Evolutionary conservation across 2,113 vertebrate genomes (phyloP).

Genomic region (Hemibagrus wyckioides): DNA sequence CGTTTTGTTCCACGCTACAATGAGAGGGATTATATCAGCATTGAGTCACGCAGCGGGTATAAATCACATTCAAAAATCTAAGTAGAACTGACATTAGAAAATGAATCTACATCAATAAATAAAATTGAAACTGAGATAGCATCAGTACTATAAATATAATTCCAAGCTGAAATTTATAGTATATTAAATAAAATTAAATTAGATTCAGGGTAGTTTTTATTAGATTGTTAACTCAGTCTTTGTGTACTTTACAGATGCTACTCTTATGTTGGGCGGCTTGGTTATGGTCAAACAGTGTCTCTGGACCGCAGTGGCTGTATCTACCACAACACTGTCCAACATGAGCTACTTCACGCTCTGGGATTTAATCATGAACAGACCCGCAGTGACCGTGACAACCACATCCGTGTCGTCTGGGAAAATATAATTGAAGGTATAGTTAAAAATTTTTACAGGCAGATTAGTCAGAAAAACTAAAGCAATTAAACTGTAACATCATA

Average conservation of each 20-base stretch:
- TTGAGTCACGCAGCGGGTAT: slow-evolving; percentile 52
- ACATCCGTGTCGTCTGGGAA: slow-evolving; percentile 56
- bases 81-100: background rate
- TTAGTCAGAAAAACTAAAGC: background rate
- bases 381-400: slow-evolving; percentile 60
- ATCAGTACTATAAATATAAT: background rate
- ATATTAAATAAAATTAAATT: background rate
- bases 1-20: slow-evolving; percentile 39
- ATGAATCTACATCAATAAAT: background rate
- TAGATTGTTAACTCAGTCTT: background rate
- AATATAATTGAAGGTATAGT: slow-evolving; percentile 48
- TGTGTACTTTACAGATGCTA: slow-evolving; percentile 55
- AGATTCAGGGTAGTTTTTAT: background rate
- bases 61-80: background rate
- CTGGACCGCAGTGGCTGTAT: slow-evolving; percentile 52
- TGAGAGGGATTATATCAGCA: slow-evolving; percentile 53
- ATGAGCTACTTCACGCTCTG: slow-evolving; percentile 62
- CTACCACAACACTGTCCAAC: slow-evolving; percentile 53
- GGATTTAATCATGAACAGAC: slow-evolving; percentile 66
- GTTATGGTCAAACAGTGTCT: slow-evolving; percentile 56
- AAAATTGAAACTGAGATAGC: background rate
- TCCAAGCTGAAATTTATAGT: background rate
- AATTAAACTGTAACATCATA: background rate
- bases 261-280: slow-evolving; percentile 53
- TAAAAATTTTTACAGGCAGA: background rate